Base-by-base conservation (phyloP, 2,113 vertebrate species). In the Collichthys lucidus region DNA sequence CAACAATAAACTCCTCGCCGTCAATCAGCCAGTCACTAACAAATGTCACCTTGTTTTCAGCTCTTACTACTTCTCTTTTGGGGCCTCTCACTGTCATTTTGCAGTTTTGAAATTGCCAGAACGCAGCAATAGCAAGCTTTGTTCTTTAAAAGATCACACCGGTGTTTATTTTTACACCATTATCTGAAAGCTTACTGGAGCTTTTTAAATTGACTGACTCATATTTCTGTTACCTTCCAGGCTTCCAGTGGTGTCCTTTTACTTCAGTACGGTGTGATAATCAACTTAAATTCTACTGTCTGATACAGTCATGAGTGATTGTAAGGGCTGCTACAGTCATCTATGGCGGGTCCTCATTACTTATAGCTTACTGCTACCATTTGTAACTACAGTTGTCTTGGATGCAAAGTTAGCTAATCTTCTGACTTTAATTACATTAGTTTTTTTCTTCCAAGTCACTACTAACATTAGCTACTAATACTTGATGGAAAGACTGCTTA, bases 41-140 rank as follows among this genome's bases (percentile, higher is more conserved):
- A 86, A 79, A 86, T 56, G 79, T 73, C 81, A 76, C 69, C 90
- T 80, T 82, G 87, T 84, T 86, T 87, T 83, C 85, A 67, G 87
- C 87, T 62, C 83, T 47, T 20, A 76, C 31, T 77, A 2, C 80
- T 61, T 69, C 74, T 80, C 80, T 53, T 71, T 71, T 26, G 69
- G 69, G 68, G 74, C 24, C 68, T 65, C 83, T 78, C 77, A 24
- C 74, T 72, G 76, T 86, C 79, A 85, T 19, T 78, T 88, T 85
- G 77, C 84, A 88, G 76, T n/a, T 85, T 46, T 24, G 15, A 59
- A 24, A 42, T 47, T 82, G 90, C 86, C 88, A 87, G 82, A 53
- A 69, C 14, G 65, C 50, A 80, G 76, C 46, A 74, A 68, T 31
- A 50, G 76, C 12, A 8, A 57, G 62, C 90, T 88, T 91, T 89